Evolutionary conservation across 2,113 vertebrate genomes (phyloP), one percentile per base, ranked within the genome.

Genomic region (Dascyllus trimaculatus): DNA sequence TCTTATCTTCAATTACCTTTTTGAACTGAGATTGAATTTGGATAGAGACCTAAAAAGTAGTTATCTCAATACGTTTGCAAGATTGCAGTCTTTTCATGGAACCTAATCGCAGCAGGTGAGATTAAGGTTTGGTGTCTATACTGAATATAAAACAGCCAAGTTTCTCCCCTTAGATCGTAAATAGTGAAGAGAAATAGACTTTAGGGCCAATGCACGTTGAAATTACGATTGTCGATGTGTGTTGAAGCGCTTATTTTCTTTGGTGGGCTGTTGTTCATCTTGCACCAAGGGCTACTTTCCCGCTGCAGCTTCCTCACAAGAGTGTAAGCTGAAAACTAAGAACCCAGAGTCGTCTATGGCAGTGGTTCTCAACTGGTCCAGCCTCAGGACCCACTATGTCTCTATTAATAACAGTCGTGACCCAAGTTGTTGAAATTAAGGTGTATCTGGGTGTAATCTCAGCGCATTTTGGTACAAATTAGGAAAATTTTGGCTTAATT

Each of bases 131-230:
- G 29, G 53, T 9, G 18, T 62, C 46, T 60, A 59, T 4, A 46
- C 69, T 71, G 84, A 89, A 88, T 87, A 81, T 62, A 53, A 58
- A 85, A 58, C n/a, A 58, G 58, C 45, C 24, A 38, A 74, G 15
- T 48, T 48, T 48, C 18, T 46, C 17, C 45, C 46, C 46, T 48
- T 21, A 71, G 29, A 82, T 64, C 58, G 14, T 49, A 69, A 72
- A 49, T 32, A 4, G 57, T 29, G 13, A 56, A 32, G 59, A 57
- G 45, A 40, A 59, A 69, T 66, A 14, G 35, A 29, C 66, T 83
- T 65, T 14, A 11, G 53, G 32, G 24, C 10, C 13, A 65, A 2
- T 70, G 48, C 25, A 25, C 35, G 35, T 45, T 74, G 25, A 57
- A 65, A 61, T 75, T 38, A 57, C 38, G 18, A 32, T 38, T 2